phyloP scores from a whole-genome alignment of 2,113 vertebrate species.

The Myiopsitta monachus region DNA sequence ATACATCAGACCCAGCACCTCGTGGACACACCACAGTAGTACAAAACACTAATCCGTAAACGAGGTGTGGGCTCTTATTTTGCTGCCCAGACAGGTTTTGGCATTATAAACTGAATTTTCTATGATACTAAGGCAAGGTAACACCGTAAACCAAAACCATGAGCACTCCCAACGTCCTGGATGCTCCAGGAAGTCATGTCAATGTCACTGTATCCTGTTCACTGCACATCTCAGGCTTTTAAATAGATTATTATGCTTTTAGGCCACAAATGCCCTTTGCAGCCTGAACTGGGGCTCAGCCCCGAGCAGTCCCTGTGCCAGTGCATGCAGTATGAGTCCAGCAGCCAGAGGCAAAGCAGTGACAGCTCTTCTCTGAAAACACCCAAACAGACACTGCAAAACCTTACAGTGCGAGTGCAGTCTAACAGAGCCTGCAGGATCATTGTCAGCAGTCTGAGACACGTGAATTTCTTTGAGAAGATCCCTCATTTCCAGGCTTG shows the following conservation, averaged over 20 bases:
- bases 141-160: neutral
- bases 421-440: neutral
- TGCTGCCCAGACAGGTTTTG: neutral
- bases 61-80: neutral
- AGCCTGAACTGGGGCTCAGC: neutral
- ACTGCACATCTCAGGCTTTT: neutral
- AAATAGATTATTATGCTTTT: neutral
- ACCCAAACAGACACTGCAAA: neutral
- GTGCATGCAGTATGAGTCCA: neutral
- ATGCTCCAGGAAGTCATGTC: neutral
- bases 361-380: neutral
- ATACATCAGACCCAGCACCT: neutral
- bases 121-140: neutral
- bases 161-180: neutral
- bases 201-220: neutral
- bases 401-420: neutral
- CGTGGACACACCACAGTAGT: neutral
- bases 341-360: neutral
- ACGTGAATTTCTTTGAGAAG: neutral
- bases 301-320: rapidly evolving
- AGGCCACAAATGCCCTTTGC: neutral
- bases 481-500: neutral
- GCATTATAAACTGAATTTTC: neutral
- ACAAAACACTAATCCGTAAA: neutral
- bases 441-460: neutral